A percentile compares a stretch with the other conserved stretches of the same genome.
Evolutionary conservation across 1,140 invertebrate species (phyloP).

Genomic region (Saxidomus purpurata): DNA sequence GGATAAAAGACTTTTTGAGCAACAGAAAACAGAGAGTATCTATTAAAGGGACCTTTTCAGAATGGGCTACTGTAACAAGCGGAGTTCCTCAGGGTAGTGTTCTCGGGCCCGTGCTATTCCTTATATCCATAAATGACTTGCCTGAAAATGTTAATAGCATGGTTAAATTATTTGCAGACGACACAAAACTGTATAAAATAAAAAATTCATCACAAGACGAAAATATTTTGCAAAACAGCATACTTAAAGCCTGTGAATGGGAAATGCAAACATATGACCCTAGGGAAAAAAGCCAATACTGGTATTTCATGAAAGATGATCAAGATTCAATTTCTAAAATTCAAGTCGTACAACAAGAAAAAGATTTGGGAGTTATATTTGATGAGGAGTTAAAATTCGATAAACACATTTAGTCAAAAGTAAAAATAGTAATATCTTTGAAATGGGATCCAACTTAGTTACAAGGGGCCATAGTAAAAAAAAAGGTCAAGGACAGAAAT

Average conservation of each 20-base stretch:
- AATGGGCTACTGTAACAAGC: slow-evolving; percentile 4
- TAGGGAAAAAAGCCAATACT: too few species aligned
- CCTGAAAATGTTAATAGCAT: neutral
- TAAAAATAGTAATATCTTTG: too few species aligned
- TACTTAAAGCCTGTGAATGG: neutral
- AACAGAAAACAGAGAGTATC: slow-evolving; percentile 10
- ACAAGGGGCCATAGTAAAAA: too few species aligned
- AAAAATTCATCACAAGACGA: neutral
- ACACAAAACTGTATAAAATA: neutral
- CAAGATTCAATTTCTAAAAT: neutral
- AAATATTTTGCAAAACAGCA: neutral
- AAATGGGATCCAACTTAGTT: too few species aligned
- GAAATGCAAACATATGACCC: neutral
- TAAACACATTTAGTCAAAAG: too few species aligned
- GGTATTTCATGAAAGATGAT: neutral
- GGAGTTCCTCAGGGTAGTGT: slow-evolving; percentile 57
- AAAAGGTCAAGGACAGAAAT: too few species aligned
- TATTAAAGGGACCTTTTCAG: slow-evolving; percentile 23
- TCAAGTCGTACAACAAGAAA: neutral
- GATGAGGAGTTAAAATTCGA: too few species aligned
- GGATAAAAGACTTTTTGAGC: slow-evolving; percentile 29
- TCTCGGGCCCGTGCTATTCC: slow-evolving; percentile 54
- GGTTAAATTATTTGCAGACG: neutral
- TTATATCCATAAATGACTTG: slow-evolving; percentile 59
- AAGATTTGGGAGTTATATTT: too few species aligned